These are phyloP conservation scores for Ormyrus pomaceus DNA, from an alignment of 2,888 invertebrate genomes.

Conservation along the genomic window DNA sequence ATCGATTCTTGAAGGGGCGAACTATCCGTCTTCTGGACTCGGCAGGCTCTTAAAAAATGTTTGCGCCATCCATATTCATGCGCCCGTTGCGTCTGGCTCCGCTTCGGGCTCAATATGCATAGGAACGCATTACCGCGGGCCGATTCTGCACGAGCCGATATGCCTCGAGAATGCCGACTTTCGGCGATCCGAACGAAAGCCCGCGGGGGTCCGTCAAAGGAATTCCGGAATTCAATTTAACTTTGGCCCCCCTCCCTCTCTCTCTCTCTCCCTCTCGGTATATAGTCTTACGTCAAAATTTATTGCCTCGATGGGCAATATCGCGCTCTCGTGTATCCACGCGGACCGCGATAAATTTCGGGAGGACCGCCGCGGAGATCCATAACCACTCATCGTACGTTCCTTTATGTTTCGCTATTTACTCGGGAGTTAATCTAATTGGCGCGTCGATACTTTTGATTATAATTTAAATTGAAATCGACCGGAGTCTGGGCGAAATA, in stretches of 20 bases:
- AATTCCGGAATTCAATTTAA: constrained; percentile 55
- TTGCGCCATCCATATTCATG: constrained; percentile 69
- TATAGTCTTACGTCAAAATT: constrained; percentile 36
- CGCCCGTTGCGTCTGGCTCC: background rate
- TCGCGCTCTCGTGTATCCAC: constrained; percentile 6
- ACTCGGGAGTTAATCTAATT: no score
- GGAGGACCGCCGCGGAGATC: background rate
- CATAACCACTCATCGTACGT: no score
- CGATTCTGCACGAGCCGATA: constrained; percentile 54
- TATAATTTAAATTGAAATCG: no score
- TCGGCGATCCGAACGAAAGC: constrained; percentile 30
- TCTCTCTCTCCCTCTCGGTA: background rate
- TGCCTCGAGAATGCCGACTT: constrained; percentile 46
- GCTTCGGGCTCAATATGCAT: constrained; percentile 71
- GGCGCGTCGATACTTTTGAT: no score
- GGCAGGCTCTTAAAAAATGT: constrained; percentile 60
- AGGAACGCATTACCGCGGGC: constrained; percentile 64
- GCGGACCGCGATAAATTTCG: constrained; percentile 26
- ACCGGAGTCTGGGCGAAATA: no score
- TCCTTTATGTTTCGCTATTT: no score
- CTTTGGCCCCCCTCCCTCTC: constrained; percentile 11
- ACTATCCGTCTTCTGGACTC: background rate
- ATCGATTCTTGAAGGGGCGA: no score
- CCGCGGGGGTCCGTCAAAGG: constrained; percentile 41
- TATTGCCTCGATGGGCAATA: constrained; percentile 43